Evolutionary conservation across 2,797 vertebrate species (phyloP).

Genomic region (Pygocentrus nattereri): DNA sequence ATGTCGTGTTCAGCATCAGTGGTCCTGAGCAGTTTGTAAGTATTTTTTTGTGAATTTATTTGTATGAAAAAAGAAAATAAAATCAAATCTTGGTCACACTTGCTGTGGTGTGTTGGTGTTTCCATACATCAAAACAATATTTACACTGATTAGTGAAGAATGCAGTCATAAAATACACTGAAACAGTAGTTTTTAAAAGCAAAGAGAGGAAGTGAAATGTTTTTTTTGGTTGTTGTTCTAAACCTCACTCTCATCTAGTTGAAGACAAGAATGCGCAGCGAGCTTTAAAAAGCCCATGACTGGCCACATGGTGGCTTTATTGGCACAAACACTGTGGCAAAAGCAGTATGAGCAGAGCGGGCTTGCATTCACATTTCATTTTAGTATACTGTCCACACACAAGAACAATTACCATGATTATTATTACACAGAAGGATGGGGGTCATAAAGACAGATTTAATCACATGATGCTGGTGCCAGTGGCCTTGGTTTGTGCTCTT

Average conservation of each 20-base stretch:
- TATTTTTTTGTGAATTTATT: conserved; percentile 83
- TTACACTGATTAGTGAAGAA: no score
- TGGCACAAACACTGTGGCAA: conserved; percentile 40
- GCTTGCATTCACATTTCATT: conserved; percentile 1
- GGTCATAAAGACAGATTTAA: conserved; percentile 40
- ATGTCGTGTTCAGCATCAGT: conserved; percentile 74
- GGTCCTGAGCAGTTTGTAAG: conserved; percentile 71
- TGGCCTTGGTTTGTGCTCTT: conserved; percentile 11
- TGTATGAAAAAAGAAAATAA: conserved; percentile 74
- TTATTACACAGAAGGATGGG: background rate
- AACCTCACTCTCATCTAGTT: conserved; percentile 73
- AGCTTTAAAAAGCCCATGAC: conserved; percentile 79
- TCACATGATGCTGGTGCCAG: conserved; percentile 28
- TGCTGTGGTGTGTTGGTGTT: conserved; percentile 13
- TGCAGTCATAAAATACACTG: background rate
- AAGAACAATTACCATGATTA: background rate
- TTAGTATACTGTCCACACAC: background rate
- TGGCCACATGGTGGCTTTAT: conserved; percentile 53
- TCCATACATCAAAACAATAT: background rate
- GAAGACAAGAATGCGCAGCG: conserved; percentile 69
- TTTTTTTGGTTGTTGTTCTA: conserved; percentile 56
- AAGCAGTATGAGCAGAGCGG: conserved; percentile 38
- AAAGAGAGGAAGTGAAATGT: conserved; percentile 55
- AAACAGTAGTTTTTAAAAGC: conserved; percentile 24
- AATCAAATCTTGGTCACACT: conserved; percentile 48